A percentile compares a stretch with the other conserved stretches of the same genome.
These are phyloP conservation scores for honey bee (Apis mellifera) DNA, from an alignment of 1,140 invertebrate genomes.

Conservation along the genomic window Amel_HAv3.1 CM009946.2:6941501-6942000, in stretches of 20 bases:
- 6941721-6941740: slow-evolving; percentile 27
- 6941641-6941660: too few relatives aligned
- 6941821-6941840: slow-evolving; percentile 1
- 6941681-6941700: neutral
- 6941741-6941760: slow-evolving; percentile 11
- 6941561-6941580: neutral
- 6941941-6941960: neutral
- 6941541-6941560: neutral
- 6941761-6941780: slow-evolving; percentile 16
- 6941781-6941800: slow-evolving; percentile 10
- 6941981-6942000: slow-evolving; percentile 30
- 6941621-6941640: neutral
- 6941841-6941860: too few relatives aligned
- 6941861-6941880: too few relatives aligned
- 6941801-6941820: slow-evolving; percentile 31
- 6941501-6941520: neutral
- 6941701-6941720: slow-evolving; percentile 6
- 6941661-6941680: neutral
- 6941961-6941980: slow-evolving; percentile 12
- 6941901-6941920: neutral
- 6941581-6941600: neutral
- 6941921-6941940: neutral
- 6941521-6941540: neutral
- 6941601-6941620: too few relatives aligned
- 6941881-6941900: neutral